Evolutionary conservation across 2,888 invertebrate genomes (phyloP).

Genomic region (Labia minor): DNA sequence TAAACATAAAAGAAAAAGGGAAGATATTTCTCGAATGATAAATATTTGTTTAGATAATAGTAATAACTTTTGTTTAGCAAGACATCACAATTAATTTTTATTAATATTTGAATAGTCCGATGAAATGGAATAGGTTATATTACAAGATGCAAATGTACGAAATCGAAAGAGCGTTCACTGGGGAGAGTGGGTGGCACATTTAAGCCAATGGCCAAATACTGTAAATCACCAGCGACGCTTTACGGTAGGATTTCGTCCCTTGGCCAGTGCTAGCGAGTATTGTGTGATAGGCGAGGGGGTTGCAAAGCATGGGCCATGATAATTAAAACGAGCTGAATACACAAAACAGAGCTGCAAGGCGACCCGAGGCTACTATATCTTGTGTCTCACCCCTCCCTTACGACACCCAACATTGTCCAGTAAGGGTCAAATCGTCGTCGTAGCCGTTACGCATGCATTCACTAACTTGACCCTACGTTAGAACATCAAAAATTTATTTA

Average conservation of each 20-base stretch:
- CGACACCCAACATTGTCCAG: too few species aligned
- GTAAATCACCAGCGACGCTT: constrained; percentile 1
- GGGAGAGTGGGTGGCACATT: not conserved
- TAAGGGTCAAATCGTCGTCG: too few species aligned
- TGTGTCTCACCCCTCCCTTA: too few species aligned
- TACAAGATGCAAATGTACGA: not conserved
- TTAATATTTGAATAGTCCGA: constrained; percentile 1
- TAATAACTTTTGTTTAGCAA: constrained; percentile 2
- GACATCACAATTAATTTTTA: not conserved
- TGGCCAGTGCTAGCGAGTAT: not conserved
- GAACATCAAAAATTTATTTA: not conserved
- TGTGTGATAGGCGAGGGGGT: not conserved
- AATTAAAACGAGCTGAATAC: constrained; percentile 13
- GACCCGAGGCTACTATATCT: not conserved
- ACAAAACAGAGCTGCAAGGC: not conserved
- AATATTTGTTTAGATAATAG: not conserved
- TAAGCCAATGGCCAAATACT: constrained; percentile 13
- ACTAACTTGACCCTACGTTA: not conserved
- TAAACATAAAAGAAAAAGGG: too few species aligned
- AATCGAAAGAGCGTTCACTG: not conserved
- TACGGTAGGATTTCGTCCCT: constrained; percentile 4
- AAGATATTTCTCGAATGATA: too few species aligned
- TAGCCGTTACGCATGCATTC: too few species aligned
- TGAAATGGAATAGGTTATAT: not conserved
- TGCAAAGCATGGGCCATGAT: not conserved